These are phyloP conservation scores for Hirudo medicinalis DNA, from an alignment of 1,140 invertebrate genomes.

Conservation along the genomic window DNA sequence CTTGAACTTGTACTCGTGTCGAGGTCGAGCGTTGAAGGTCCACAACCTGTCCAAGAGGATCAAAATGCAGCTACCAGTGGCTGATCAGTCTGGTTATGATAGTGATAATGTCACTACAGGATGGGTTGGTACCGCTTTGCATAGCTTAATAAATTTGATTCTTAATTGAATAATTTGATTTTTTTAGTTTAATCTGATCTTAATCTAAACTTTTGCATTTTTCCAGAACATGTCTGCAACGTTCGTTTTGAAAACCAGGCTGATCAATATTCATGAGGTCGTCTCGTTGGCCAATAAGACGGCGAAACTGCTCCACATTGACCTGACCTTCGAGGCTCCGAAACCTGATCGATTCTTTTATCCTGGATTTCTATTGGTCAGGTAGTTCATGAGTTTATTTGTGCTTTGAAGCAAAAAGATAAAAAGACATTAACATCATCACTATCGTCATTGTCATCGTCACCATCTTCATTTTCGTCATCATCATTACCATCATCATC, in stretches of 20 bases:
- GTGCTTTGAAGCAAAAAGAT: no score
- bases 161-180: not conserved
- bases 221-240: not conserved
- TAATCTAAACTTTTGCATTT: not conserved
- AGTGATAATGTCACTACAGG: not conserved
- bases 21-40: no score
- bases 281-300: not conserved
- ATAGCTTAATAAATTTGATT: not conserved
- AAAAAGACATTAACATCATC: no score
- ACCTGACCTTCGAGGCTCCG: not conserved
- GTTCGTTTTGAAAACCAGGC: not conserved
- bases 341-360: not conserved
- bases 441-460: no score
- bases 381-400: not conserved
- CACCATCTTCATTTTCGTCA: no score
- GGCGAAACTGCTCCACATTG: not conserved
- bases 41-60: no score
- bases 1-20: no score
- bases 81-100: not conserved
- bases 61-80: no score
- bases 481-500: no score
- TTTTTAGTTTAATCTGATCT: not conserved
- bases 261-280: conserved; percentile 8
- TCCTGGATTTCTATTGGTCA: not conserved
- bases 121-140: not conserved